These are phyloP conservation scores for Drosophila acutilabella DNA, from an alignment of 2,888 invertebrate genomes.

Conservation along the genomic window DNA sequence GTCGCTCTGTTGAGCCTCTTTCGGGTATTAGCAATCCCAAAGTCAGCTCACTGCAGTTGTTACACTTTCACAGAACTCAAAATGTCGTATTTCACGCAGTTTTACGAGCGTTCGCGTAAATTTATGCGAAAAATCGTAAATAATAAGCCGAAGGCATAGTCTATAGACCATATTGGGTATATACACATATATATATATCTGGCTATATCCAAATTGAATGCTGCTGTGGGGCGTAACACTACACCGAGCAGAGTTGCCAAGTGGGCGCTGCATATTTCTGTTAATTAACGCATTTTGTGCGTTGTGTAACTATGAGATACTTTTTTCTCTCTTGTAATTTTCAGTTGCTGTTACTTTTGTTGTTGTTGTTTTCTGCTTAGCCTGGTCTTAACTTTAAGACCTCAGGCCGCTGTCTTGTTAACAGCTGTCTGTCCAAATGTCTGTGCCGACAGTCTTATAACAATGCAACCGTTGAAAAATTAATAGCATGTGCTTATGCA, in stretches of 20 bases:
- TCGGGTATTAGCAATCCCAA: constrained; percentile 13
- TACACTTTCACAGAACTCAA: constrained; percentile 82
- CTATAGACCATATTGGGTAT: constrained; percentile 33
- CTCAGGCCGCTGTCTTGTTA: constrained; percentile 48
- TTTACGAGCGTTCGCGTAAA: constrained; percentile 80
- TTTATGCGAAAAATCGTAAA: constrained; percentile 80
- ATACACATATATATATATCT: constrained; percentile 6
- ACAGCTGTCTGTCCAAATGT: constrained; percentile 42
- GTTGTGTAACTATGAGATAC: constrained; percentile 64
- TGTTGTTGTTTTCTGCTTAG: constrained; percentile 5
- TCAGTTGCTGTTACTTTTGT: background rate
- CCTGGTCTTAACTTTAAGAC: constrained; percentile 26
- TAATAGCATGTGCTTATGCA: constrained; percentile 67
- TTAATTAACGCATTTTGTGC: constrained; percentile 81
- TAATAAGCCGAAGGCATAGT: constrained; percentile 68
- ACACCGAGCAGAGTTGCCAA: constrained; percentile 47
- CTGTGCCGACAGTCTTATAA: constrained; percentile 40
- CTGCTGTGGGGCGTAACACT: constrained; percentile 60
- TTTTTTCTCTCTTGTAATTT: constrained; percentile 16
- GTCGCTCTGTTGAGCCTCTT: background rate
- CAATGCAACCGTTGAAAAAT: constrained; percentile 71
- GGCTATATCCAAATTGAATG: constrained; percentile 40
- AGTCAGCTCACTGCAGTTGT: constrained; percentile 33
- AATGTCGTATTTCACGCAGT: constrained; percentile 78
- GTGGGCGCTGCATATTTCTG: constrained; percentile 78